Conservation (phyloP, 2,113 vertebrate genomes). For the Sitta europaea region DNA sequence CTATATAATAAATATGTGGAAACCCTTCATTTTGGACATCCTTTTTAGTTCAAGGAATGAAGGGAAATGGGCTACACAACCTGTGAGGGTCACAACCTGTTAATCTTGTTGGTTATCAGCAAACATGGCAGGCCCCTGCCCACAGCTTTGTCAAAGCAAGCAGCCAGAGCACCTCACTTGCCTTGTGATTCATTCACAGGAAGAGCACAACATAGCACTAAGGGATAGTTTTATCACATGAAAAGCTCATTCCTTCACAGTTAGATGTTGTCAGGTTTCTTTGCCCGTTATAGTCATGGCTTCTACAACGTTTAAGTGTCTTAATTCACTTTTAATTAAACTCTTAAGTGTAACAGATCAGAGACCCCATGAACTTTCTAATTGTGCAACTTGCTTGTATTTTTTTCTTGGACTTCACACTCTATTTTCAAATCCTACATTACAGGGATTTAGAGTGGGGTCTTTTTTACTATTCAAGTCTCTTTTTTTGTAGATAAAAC, state of each 20-base stretch:
- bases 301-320: background rate
- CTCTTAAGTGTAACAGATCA: background rate
- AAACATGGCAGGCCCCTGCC: background rate
- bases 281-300: background rate
- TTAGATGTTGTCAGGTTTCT: background rate
- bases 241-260: background rate
- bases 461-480: background rate
- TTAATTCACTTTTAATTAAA: background rate
- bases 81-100: background rate
- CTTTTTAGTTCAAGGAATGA: background rate
- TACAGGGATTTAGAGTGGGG: background rate
- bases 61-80: background rate
- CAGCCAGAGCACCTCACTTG: accelerated
- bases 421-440: background rate
- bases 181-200: background rate
- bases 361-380: background rate
- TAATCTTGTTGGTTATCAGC: background rate
- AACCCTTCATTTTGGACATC: background rate
- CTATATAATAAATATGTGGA: background rate
- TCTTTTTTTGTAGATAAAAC: background rate
- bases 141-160: background rate
- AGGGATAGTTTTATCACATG: background rate
- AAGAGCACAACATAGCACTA: background rate
- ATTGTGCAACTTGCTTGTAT: background rate
- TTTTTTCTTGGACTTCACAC: background rate